Conservation (phyloP, 2,797 vertebrate genomes). For the Poeciliopsis presidionis region DNA sequence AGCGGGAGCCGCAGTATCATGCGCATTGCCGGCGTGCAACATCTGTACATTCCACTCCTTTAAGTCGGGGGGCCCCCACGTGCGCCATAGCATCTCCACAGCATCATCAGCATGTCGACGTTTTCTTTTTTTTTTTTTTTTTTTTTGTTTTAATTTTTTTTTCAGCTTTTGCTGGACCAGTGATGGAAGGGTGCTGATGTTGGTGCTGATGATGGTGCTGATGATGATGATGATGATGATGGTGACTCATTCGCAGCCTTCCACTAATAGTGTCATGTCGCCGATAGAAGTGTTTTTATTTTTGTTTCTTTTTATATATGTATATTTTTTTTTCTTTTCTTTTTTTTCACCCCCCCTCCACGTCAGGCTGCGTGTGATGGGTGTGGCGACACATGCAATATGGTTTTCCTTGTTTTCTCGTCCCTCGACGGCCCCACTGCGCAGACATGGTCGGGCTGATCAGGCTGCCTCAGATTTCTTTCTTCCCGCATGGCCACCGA, state of each 20-base stretch:
- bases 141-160: neutral
- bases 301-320: no score
- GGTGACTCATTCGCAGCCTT: conserved; percentile 63
- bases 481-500: conserved; percentile 58
- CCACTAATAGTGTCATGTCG: conserved; percentile 65
- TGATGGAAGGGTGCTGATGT: conserved; percentile 8
- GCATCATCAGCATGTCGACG: conserved; percentile 22
- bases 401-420: conserved; percentile 29
- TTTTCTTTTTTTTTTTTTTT: conserved; percentile 19
- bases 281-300: conserved; percentile 36
- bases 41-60: conserved; percentile 69
- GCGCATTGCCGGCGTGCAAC: conserved; percentile 88
- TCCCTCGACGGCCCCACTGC: conserved; percentile 60
- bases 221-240: conserved; percentile 14
- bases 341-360: no score
- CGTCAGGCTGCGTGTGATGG: conserved; percentile 68
- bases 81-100: conserved; percentile 49
- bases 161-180: conserved; percentile 28
- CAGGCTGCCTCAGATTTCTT: conserved; percentile 40
- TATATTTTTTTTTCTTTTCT: no score
- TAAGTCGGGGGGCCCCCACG: conserved; percentile 55
- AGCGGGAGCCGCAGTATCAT: conserved; percentile 96
- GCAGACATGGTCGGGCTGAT: conserved; percentile 65
- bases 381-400: conserved; percentile 75
- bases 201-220: conserved; percentile 12